A percentile compares a stretch with the other conserved stretches of the same genome.
phyloP scores from a whole-genome alignment of 2,113 vertebrate genomes.

The Chlamydotis undulata region DNA sequence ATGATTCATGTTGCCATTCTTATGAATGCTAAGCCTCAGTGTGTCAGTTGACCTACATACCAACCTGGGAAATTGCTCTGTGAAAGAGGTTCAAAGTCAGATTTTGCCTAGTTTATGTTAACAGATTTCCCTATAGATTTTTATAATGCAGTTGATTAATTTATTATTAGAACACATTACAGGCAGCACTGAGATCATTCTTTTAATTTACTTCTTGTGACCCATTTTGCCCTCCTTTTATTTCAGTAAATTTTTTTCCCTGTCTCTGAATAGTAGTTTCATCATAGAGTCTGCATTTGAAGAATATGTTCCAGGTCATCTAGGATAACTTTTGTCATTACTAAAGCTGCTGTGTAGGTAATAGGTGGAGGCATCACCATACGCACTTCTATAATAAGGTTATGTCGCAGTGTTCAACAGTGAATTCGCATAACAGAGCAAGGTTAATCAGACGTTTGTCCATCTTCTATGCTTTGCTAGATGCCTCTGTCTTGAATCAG shows the following conservation, averaged over 20 bases:
- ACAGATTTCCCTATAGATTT: conserved; percentile 41
- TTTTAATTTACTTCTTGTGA: conserved; percentile 24
- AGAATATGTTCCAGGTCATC: neutral
- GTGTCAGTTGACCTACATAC: conserved; percentile 38
- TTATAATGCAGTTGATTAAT: conserved; percentile 28
- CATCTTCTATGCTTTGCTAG: neutral
- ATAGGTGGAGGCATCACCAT: fast-evolving
- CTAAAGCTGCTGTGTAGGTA: neutral
- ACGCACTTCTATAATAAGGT: neutral
- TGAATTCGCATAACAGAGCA: neutral
- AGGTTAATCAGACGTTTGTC: neutral
- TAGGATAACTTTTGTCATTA: neutral
- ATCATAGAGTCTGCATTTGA: neutral
- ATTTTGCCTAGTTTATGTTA: conserved; percentile 22
- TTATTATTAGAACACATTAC: conserved; percentile 28
- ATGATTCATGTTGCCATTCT: conserved; percentile 44
- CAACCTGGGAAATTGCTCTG: conserved; percentile 31
- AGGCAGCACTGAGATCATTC: neutral
- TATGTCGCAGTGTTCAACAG: fast-evolving
- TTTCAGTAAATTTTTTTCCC: neutral
- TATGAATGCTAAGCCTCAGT: neutral
- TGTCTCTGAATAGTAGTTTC: neutral
- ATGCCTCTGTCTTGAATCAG: neutral
- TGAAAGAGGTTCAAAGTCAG: conserved; percentile 50
- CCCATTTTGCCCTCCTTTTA: conserved; percentile 9